A percentile compares a stretch with the other conserved stretches of the same genome.
phyloP scores from a whole-genome alignment of 92 coral and sea anemone species.

The Diadumene lineata region DNA sequence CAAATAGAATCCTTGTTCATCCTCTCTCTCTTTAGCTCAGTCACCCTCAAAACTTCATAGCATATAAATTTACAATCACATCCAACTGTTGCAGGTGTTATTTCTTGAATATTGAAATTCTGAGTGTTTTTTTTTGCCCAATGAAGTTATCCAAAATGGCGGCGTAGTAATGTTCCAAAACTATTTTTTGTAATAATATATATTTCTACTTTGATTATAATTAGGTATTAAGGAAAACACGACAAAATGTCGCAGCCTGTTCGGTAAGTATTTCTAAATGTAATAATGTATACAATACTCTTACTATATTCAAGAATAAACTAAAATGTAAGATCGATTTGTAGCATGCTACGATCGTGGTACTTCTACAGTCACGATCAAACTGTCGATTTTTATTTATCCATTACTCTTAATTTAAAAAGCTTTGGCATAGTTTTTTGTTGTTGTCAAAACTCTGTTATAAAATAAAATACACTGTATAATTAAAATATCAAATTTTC shows the following conservation, averaged over 20 bases:
- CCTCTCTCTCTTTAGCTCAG: constrained; percentile 12
- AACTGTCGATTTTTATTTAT: too few relatives aligned
- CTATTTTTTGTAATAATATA: background rate
- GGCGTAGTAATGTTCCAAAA: too few relatives aligned
- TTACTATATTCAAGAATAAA: background rate
- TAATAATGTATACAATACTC: background rate
- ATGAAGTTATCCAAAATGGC: constrained; percentile 45
- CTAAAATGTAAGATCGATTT: background rate
- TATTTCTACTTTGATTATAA: background rate
- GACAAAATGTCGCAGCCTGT: constrained; percentile 86
- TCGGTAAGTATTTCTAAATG: too few relatives aligned
- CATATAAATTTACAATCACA: background rate
- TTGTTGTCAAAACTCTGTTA: too few relatives aligned
- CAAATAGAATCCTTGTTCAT: constrained; percentile 52
- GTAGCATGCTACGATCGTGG: too few relatives aligned
- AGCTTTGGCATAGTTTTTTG: too few relatives aligned
- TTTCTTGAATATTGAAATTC: background rate
- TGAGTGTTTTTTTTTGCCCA: constrained; percentile 1
- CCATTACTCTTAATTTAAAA: too few relatives aligned
- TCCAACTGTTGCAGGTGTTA: constrained; percentile 3
- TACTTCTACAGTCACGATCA: too few relatives aligned
- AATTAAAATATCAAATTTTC: too few relatives aligned
- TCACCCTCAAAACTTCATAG: background rate
- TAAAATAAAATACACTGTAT: too few relatives aligned
- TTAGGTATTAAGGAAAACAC: constrained; percentile 44